These are phyloP conservation scores for Graphium colonna DNA, from an alignment of 2,888 invertebrate species.

Conservation along the genomic window DNA sequence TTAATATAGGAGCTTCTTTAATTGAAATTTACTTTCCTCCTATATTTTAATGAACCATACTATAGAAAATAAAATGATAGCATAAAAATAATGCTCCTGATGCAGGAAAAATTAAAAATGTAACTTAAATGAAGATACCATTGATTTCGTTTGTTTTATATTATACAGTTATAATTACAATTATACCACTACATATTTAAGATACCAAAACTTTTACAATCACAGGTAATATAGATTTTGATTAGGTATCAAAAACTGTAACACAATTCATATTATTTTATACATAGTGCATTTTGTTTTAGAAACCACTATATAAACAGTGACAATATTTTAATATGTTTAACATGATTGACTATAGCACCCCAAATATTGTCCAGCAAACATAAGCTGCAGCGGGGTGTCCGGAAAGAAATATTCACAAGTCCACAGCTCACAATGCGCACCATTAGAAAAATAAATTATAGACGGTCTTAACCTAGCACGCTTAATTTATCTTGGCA, in stretches of 20 bases:
- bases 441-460: constrained; percentile 80
- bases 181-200: constrained; percentile 34
- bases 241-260: constrained; percentile 49
- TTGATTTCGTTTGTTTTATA: constrained; percentile 23
- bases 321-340: constrained; percentile 53
- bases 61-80: no score
- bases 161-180: constrained; percentile 35
- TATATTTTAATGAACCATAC: no score
- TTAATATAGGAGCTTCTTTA: no score
- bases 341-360: constrained; percentile 75
- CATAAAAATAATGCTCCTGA: no score
- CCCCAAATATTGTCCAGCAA: constrained; percentile 69
- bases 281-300: constrained; percentile 58
- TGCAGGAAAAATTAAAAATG: not conserved
- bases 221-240: constrained; percentile 47
- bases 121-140: constrained; percentile 18
- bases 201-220: constrained; percentile 37
- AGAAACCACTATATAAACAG: constrained; percentile 60
- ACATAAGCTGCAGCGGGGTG: constrained; percentile 55
- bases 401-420: constrained; percentile 67
- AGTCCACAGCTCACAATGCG: constrained; percentile 77
- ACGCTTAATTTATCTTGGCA: constrained; percentile 74
- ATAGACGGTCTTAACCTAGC: constrained; percentile 73
- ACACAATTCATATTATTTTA: constrained; percentile 45
- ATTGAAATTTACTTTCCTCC: no score